Evolutionary conservation across 1,140 invertebrate genomes (phyloP), one percentile per base, ranked within the genome.

Genomic region (Neodiprion virginianus): DNA sequence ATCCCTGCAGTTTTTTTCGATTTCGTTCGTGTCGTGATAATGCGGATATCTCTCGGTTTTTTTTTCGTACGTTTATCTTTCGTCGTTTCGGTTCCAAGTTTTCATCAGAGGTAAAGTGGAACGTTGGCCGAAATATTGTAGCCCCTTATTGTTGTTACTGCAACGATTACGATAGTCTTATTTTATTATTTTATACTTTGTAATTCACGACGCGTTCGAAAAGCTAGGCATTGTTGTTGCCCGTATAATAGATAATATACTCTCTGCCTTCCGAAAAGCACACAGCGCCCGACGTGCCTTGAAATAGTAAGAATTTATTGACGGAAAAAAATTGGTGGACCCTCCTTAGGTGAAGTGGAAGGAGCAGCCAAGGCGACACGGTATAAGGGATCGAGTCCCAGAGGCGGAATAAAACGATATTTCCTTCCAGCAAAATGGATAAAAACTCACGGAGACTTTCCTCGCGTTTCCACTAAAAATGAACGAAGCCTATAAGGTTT

Each of bases 361-460:
- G 53, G n/a, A 12, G 11, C 53, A 17, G 2, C 53, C 53, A 17
- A 61, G 53, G n/a, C 53, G 53, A 61, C 53, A 61, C n/a, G 53
- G 53, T 40, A 40, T 40, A 61, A 61, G 53, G 53, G 53, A 61
- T 61, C 53, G 53, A 61, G 53, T 61, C 53, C 53, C n/a, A 8
- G 53, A 11, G 53, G 53, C 53, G 53, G 53, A 61, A 61, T 61
- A 61, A 61, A 61, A 61, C 53, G 53, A 61, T 61, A 61, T 61
- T 61, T 61, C 53, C 53, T 61, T 61, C 53, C 53, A 61, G 53
- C n/a, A 17, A 61, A 61, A 61, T 61, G 53, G 53, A 17, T 61
- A 61, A 61, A 61, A 61, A 61, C 53, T 61, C 53, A 61, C 11
- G 11, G 53, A 17, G 53, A 8, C 28, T 40, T 40, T 17, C n/a